phyloP scores from a whole-genome alignment of 2,797 vertebrate species.

The Anisognathus igniventris region DNA sequence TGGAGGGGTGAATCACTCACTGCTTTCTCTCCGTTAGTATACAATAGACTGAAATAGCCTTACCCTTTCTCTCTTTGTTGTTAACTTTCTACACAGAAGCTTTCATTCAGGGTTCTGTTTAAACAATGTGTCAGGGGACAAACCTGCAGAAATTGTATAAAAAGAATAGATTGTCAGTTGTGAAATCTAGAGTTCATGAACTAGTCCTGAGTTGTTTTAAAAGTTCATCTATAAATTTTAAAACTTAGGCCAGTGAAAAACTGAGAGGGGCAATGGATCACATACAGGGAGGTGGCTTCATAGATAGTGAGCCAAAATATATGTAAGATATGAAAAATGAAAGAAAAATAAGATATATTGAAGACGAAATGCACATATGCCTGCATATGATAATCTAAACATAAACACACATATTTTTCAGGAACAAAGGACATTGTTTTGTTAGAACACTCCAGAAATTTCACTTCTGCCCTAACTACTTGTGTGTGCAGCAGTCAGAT shows the following conservation, averaged over 20 bases:
- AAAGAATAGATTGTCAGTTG: background rate
- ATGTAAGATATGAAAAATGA: background rate
- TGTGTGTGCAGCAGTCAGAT: background rate
- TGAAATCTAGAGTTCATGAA: background rate
- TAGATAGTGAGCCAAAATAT: background rate
- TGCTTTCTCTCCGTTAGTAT: background rate
- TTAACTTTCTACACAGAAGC: background rate
- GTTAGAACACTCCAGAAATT: background rate
- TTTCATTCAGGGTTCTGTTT: background rate
- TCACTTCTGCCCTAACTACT: background rate
- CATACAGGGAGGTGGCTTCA: background rate
- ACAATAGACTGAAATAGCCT: background rate
- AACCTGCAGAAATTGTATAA: background rate
- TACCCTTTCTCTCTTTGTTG: background rate
- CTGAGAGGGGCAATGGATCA: background rate
- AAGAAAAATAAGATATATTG: background rate
- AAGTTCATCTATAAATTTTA: background rate
- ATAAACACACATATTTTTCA: background rate
- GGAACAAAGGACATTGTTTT: background rate
- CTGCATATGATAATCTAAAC: background rate
- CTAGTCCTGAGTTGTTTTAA: background rate
- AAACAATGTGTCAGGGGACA: background rate
- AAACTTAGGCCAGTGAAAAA: background rate
- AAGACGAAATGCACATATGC: background rate
- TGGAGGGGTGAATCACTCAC: background rate